These are phyloP conservation scores for Gandaritis pyraliata DNA, from an alignment of 2,888 invertebrate genomes.

Conservation along the genomic window DNA sequence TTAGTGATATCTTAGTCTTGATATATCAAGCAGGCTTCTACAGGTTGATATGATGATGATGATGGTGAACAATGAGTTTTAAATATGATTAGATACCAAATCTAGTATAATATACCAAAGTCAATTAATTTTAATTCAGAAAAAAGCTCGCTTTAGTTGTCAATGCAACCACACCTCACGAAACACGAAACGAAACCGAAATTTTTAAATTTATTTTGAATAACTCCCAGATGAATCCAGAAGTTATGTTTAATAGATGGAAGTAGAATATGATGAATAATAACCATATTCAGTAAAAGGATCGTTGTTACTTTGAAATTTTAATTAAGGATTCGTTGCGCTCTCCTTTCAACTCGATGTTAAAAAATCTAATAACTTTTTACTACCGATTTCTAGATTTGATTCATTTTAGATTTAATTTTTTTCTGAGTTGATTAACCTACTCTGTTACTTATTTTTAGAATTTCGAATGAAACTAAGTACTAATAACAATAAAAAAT, in stretches of 20 bases:
- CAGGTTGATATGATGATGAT: too few species aligned
- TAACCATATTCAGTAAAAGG: conserved; percentile 55
- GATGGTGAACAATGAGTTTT: too few species aligned
- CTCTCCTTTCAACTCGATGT: conserved; percentile 55
- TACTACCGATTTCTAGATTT: conserved; percentile 36
- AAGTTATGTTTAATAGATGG: conserved; percentile 58
- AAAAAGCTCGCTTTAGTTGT: conserved; percentile 20
- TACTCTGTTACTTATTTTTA: conserved; percentile 18
- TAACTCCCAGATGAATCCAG: conserved; percentile 56
- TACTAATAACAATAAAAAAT: too few species aligned
- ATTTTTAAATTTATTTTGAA: conserved; percentile 61
- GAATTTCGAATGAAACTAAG: conserved; percentile 8
- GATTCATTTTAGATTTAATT: conserved; percentile 24
- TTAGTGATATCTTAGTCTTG: too few species aligned
- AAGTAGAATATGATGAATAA: conserved; percentile 54
- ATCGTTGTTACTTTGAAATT: conserved; percentile 59
- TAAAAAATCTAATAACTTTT: conserved; percentile 51
- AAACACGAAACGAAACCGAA: conserved; percentile 12
- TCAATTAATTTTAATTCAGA: too few species aligned
- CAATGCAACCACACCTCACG: conserved; percentile 27
- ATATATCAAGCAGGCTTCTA: too few species aligned
- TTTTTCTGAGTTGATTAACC: conserved; percentile 23
- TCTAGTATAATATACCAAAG: too few species aligned
- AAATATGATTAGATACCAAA: too few species aligned
- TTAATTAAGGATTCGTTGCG: conserved; percentile 75